Base-by-base conservation (phyloP, 2,797 vertebrate species). In the Danio albolineatus region DNA sequence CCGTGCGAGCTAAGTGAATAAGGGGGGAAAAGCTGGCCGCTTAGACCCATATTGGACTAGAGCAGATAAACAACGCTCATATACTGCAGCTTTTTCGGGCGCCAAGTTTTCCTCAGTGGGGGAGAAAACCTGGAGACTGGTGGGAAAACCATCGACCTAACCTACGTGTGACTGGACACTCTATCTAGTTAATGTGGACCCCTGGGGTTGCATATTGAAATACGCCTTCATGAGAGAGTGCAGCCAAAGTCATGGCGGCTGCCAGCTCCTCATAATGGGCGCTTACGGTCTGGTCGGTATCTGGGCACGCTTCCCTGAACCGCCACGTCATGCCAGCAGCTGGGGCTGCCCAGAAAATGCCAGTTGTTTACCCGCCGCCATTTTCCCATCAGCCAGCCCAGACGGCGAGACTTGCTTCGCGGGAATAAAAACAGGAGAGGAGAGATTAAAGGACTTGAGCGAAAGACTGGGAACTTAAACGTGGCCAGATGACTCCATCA, bases 401-500 rank as follows among this genome's bases (percentile, higher is more conserved):
- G 64, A 60, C 82, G 86, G 85, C 87, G 82, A 86, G 83, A 80
- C 84, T 88, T 44, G 49, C 88, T 76, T 88, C 82, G 82, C 69
- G 39, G 83, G 75, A 77, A 61, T 79, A 57, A 72, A 80, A 85
- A 84, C 78, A 71, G 79, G 51, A 75, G 88, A 56, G 76, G 73
- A 77, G 87, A 90, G 88, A 91, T 89, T 88, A 89, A 85, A 84
- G 48, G 77, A 79, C 78, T 79, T 88, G 87, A 87, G 75, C 82
- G 82, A 88, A 76, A 82, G 80, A 76, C 67, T 79, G 78, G 76
- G 78, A 76, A 76, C 80, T 83, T 85, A 85, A 86, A 85, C 81
- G 79, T 5, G 46, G 80, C 86, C 89, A 93, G 89, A 92, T 90
- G 90, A 89, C 86, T 88, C 85, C 76, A 89, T 92, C 85, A 89